Evolutionary conservation across 2,113 vertebrate genomes (phyloP), one percentile per base, ranked within the genome.

Genomic region (Gavialis gangeticus): DNA sequence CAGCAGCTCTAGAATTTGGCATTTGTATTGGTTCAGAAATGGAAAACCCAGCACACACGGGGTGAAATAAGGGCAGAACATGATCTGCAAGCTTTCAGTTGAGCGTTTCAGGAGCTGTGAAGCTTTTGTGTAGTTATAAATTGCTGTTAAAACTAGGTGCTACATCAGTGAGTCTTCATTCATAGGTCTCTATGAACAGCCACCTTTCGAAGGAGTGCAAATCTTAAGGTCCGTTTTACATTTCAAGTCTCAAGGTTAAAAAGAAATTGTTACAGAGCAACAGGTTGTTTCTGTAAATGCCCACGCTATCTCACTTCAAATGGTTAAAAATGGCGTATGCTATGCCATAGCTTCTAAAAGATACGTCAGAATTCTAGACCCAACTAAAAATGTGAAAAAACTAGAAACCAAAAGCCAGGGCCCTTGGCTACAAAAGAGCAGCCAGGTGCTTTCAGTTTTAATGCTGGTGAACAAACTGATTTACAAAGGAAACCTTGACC

Each of bases 381-480:
- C 97, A 97, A 96, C 93, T 94, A 93, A 95, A 98, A 97, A 91
- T 73, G 63, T 85, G 93, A 96, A 97, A 95, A 90, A 96, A 86
- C 62, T 16, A 96, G 91, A 82, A 96, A 93, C 91, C 79, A 92
- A 96, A 94, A 94, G 75, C 87, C 91, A 96, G 91, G 59, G 88
- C 90, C 92, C 91, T 95, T 77, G 0, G 79, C 97, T 84, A 92
- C 94, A 19, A 73, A 87, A 56, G 60, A 84, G 95, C 95, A 91
- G 95, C 93, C 85, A 64, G 93, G 96, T 0, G 88, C 87, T n/a
- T 91, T 59, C 91, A 3, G 27, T 86, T 30, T 82, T 92, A 97
- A 98, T 98, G 98, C 98, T 98, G 98, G 98, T 98, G 98, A 98
- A 97, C 95, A 95, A 97, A 94, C 95, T 79, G 92, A 97, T 96